Evolutionary conservation across 2,797 vertebrate species (phyloP).

Genomic region (Lagodon rhomboides): DNA sequence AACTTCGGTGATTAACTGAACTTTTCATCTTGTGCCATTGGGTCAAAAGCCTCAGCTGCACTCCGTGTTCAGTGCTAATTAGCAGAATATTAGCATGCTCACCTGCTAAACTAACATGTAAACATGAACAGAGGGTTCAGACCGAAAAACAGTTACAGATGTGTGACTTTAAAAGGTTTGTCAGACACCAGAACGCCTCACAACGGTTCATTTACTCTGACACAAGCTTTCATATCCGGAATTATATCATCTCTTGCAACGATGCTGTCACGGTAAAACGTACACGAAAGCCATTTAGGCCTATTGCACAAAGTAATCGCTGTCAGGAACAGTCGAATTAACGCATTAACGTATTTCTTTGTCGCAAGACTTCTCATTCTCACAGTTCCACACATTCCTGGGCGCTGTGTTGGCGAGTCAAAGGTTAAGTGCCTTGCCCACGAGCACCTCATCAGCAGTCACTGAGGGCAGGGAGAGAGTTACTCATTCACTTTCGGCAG

Average conservation of each 20-base stretch:
- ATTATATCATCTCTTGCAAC: background rate
- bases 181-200: background rate
- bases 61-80: background rate
- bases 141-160: background rate
- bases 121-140: background rate
- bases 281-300: background rate
- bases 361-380: background rate
- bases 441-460: conserved; percentile 56
- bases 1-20: background rate
- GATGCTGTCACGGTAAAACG: background rate
- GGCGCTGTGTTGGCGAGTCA: background rate
- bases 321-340: background rate
- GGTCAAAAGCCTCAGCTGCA: background rate
- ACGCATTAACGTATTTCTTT: background rate
- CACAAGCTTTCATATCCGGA: too few relatives aligned
- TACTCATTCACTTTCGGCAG: conserved; percentile 37
- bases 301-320: background rate
- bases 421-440: conserved; percentile 48
- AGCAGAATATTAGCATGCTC: too few relatives aligned
- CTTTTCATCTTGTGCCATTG: too few relatives aligned
- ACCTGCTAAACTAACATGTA: background rate
- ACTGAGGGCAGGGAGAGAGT: conserved; percentile 39
- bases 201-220: too few relatives aligned
- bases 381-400: background rate
- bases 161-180: background rate